Conservation (phyloP, 2,797 vertebrate genomes). For the Pseudochirops cupreus region DNA sequence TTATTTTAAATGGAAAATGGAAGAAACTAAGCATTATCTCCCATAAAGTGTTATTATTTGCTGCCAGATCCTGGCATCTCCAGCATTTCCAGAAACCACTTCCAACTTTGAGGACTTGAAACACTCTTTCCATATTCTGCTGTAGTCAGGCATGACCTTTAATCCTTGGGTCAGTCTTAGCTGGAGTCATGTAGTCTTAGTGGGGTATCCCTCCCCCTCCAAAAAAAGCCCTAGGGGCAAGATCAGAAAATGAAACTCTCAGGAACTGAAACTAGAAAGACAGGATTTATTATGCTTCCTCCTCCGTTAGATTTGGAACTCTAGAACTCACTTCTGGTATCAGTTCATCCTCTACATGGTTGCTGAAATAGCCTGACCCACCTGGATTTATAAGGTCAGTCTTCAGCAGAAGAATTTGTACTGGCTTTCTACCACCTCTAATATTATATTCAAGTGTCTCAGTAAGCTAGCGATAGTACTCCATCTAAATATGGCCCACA, state of each 20-base stretch:
- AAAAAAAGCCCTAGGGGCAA: neutral
- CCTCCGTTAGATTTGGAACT: neutral
- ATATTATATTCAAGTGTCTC: neutral
- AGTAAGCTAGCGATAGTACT: neutral
- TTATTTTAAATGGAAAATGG: conserved; percentile 63
- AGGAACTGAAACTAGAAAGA: neutral
- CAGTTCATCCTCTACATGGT: neutral
- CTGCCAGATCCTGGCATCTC: conserved; percentile 73
- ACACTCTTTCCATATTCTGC: neutral
- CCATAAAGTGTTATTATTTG: conserved; percentile 29
- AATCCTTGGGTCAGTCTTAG: neutral
- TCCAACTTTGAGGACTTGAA: neutral
- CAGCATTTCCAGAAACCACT: neutral
- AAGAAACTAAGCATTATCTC: neutral
- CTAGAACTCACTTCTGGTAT: neutral
- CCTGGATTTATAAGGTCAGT: neutral
- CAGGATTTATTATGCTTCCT: neutral
- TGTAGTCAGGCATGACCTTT: neutral
- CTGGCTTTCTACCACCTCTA: neutral
- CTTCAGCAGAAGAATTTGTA: neutral
- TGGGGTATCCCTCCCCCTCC: neutral
- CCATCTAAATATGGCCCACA: neutral
- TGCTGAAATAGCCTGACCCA: neutral
- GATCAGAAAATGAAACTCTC: neutral
- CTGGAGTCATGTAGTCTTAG: neutral